These are phyloP conservation scores for Aegypius monachus DNA, from an alignment of 2,113 vertebrate genomes.

Conservation along the genomic window DNA sequence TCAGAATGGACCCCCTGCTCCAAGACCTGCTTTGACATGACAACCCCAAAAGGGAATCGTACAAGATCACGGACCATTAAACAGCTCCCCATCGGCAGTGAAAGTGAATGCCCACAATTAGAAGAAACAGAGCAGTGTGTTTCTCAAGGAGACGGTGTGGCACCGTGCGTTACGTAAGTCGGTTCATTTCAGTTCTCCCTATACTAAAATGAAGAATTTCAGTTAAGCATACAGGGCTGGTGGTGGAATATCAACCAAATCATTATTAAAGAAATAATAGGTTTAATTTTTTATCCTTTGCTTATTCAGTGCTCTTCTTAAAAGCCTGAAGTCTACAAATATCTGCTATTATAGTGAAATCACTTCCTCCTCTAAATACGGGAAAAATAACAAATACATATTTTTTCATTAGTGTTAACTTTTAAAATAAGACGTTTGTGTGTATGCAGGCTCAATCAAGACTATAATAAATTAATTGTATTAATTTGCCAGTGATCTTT, in stretches of 20 bases:
- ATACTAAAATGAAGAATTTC: background rate
- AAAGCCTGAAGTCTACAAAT: background rate
- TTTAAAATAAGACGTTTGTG: background rate
- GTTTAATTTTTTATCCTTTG: background rate
- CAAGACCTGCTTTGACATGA: conserved; percentile 79
- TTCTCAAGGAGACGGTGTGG: conserved; percentile 74
- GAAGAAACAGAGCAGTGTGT: conserved; percentile 84
- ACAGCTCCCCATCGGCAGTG: conserved; percentile 83
- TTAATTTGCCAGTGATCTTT: background rate
- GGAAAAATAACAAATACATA: background rate
- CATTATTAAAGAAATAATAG: background rate
- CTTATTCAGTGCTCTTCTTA: background rate
- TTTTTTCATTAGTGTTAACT: background rate
- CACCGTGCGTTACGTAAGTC: conserved; percentile 87
- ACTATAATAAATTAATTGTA: background rate
- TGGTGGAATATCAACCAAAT: background rate
- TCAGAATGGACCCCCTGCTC: conserved; percentile 86
- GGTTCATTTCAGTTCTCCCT: background rate
- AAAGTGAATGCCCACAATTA: conserved; percentile 78
- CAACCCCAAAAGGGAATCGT: conserved; percentile 75
- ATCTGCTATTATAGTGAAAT: background rate
- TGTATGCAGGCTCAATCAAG: background rate
- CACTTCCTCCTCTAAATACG: background rate
- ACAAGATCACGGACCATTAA: conserved; percentile 78
- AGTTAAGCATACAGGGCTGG: fast-evolving